Evolutionary conservation across 2,113 vertebrate species (phyloP), one percentile per base, ranked within the genome.

Genomic region (Prolemur simus): DNA sequence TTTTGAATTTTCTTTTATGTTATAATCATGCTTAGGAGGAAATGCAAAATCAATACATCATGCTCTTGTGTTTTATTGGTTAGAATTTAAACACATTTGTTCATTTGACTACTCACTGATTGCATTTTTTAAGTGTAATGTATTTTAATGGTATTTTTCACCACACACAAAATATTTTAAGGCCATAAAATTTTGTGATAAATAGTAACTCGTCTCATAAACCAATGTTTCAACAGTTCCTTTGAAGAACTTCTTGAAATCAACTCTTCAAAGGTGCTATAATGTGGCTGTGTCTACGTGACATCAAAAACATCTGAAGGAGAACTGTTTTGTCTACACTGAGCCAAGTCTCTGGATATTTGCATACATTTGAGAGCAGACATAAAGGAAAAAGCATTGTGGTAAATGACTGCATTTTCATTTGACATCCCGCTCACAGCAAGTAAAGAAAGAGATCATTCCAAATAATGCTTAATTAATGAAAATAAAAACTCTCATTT

Each of bases 111-210:
- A 56, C 64, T 78, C 64, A 23, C 49, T 84, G 69, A 82, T 81
- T 77, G 39, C 64, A 63, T 96, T 96, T 97, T 97, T 97, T 93
- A 91, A 91, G 84, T 92, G 74, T 52, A 94, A 91, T 63, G 45
- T 94, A 83, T 89, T 90, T 93, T 87, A 94, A 89, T 83, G 63
- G 54, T 84, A 60, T 69, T 89, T 98, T 95, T 68, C 91, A 76
- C 56, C 58, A 32, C 71, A 87, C 52, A 37, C 15, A 88, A 94
- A 92, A 95, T 83, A 68, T 56, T 94, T 95, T 78, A 87, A 83
- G 69, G 34, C 64, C 76, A 60, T 94, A 92, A 92, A 71, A 81
- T 69, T 49, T 56, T 87, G 42, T 96, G 87, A 93, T 93, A 95
- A 80, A 87, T 83, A 63, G 21, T 74, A 87, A 49, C 45, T 87